Percentiles rank a stretch among this genome's conserved stretches.
Conservation (phyloP, 2,888 invertebrate species). For the Nomada ferruginata region DNA sequence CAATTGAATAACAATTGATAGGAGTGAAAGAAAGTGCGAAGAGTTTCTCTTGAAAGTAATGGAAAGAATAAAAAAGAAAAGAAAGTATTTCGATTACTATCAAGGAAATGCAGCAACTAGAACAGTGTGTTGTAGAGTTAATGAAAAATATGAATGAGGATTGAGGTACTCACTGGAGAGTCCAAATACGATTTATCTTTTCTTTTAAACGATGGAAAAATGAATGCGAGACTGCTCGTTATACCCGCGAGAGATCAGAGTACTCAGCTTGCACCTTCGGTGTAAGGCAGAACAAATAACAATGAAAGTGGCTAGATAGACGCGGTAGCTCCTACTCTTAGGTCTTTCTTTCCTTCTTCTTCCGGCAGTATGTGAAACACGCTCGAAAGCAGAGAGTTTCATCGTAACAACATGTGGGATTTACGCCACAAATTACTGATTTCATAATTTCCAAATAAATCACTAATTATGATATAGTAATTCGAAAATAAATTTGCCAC, state of each 20-base stretch:
- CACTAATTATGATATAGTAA: background rate
- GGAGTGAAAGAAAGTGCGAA: background rate
- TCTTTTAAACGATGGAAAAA: background rate
- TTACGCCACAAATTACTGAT: conserved; percentile 25
- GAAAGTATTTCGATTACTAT: conserved; percentile 28
- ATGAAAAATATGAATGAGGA: conserved; percentile 7
- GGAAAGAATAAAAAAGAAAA: background rate
- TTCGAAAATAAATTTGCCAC: background rate
- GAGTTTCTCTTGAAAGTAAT: conserved; percentile 6
- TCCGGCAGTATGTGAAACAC: conserved; percentile 41
- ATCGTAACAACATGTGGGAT: conserved; percentile 34
- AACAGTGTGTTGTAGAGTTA: conserved; percentile 3
- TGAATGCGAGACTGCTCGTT: conserved; percentile 4
- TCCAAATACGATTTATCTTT: conserved; percentile 1
- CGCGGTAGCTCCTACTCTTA: conserved; percentile 51
- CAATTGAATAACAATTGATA: background rate
- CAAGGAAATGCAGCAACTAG: background rate
- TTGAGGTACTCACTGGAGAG: conserved; percentile 34
- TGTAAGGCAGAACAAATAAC: conserved; percentile 78
- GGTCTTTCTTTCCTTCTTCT: conserved; percentile 50
- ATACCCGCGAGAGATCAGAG: conserved; percentile 13
- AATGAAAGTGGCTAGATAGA: conserved; percentile 81
- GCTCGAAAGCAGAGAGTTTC: conserved; percentile 29
- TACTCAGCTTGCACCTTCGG: conserved; percentile 69
- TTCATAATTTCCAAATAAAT: conserved; percentile 41